A percentile compares a stretch with the other conserved stretches of the same genome.
Conservation (phyloP, 2,113 vertebrate genomes). For the Lota lota region DNA sequence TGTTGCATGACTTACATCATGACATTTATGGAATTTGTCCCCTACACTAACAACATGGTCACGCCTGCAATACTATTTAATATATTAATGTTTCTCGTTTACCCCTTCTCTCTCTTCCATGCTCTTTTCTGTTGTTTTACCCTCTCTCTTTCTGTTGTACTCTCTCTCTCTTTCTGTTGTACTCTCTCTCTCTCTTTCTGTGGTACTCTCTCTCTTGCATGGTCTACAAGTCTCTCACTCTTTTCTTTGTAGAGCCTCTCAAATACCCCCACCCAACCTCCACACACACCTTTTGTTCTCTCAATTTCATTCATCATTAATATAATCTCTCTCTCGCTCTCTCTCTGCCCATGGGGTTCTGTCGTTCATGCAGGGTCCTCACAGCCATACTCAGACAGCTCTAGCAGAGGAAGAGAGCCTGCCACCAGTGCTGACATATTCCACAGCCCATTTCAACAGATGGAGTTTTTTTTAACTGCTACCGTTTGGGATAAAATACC, state of each 20-base stretch:
- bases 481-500: slow-evolving; percentile 69
- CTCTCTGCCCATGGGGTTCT: slow-evolving; percentile 55
- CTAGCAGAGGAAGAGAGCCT: slow-evolving; percentile 55
- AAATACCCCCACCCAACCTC: neutral
- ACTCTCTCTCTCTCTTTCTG: neutral
- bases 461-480: slow-evolving; percentile 70
- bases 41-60: too few relatives aligned
- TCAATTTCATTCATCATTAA: slow-evolving; percentile 1
- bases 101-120: too few relatives aligned
- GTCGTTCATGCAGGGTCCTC: slow-evolving; percentile 57
- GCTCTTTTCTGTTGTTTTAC: neutral
- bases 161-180: neutral
- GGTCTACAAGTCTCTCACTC: slow-evolving; percentile 29
- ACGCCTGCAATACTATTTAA: too few relatives aligned
- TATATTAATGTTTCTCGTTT: too few relatives aligned
- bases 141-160: neutral
- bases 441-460: slow-evolving; percentile 66
- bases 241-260: neutral
- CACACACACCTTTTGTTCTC: slow-evolving; percentile 15
- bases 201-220: slow-evolving; percentile 3
- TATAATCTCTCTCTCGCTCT: slow-evolving; percentile 1
- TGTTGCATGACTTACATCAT: too few relatives aligned
- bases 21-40: too few relatives aligned
- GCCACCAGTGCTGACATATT: slow-evolving; percentile 68
- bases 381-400: slow-evolving; percentile 53